phyloP scores from a whole-genome alignment of 2,888 invertebrate species.

The Malthinus flaveolus region DNA sequence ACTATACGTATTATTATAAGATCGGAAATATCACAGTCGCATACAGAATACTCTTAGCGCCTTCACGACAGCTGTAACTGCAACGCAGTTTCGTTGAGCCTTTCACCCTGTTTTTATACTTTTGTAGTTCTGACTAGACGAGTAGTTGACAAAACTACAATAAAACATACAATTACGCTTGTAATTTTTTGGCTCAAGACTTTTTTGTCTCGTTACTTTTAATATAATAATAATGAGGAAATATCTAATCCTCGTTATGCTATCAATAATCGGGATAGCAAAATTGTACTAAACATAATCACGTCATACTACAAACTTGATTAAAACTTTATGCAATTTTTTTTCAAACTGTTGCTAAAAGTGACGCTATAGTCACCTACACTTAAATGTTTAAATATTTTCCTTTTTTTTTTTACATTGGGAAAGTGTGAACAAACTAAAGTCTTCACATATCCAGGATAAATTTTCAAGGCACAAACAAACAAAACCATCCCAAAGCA shows the following conservation, averaged over 20 bases:
- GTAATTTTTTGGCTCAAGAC: slow-evolving; percentile 14
- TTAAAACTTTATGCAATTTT: slow-evolving; percentile 27
- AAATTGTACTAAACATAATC: slow-evolving; percentile 30
- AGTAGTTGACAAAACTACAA: slow-evolving; percentile 18
- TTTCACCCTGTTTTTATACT: slow-evolving; percentile 20
- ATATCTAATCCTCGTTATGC: slow-evolving; percentile 13
- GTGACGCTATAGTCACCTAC: slow-evolving; percentile 37
- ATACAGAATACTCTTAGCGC: slow-evolving; percentile 54
- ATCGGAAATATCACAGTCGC: slow-evolving; percentile 55
- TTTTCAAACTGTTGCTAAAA: slow-evolving; percentile 32
- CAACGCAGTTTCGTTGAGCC: slow-evolving; percentile 43
- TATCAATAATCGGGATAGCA: slow-evolving; percentile 32
- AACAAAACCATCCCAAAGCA: slow-evolving; percentile 22
- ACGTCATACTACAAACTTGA: slow-evolving; percentile 29
- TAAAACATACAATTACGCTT: slow-evolving; percentile 12
- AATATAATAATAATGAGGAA: slow-evolving; percentile 9
- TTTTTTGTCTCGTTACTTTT: background rate
- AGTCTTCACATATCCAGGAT: slow-evolving; percentile 25
- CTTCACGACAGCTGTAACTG: slow-evolving; percentile 53
- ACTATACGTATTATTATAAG: slow-evolving; percentile 45
- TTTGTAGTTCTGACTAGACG: slow-evolving; percentile 26
- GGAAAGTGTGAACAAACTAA: slow-evolving; percentile 2
- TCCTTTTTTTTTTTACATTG: slow-evolving; percentile 3
- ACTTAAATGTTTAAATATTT: slow-evolving; percentile 35
- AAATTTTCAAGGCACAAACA: slow-evolving; percentile 25